Evolutionary conservation across 2,113 vertebrate genomes (phyloP).

Genomic region (Mellivora capensis): DNA sequence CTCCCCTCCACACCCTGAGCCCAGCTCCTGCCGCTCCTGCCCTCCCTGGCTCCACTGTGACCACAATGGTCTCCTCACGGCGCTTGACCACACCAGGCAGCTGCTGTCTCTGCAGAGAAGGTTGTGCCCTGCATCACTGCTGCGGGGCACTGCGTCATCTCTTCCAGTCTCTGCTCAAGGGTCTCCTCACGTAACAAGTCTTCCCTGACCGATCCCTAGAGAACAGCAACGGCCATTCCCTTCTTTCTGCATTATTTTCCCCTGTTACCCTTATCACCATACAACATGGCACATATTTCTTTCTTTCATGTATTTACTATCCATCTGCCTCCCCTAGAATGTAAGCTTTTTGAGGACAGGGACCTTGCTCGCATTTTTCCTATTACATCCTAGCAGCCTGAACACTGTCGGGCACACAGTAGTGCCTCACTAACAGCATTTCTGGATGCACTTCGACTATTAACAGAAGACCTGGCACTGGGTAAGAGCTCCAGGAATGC

Average conservation of each 20-base stretch:
- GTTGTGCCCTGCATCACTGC: background rate
- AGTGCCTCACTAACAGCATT: background rate
- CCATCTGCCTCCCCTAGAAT: background rate
- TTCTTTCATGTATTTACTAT: too few species aligned
- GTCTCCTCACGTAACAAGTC: too few species aligned
- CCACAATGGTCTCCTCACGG: rapidly evolving
- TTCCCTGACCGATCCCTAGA: background rate
- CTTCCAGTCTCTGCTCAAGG: background rate
- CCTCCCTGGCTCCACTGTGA: too few species aligned
- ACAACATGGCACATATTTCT: background rate
- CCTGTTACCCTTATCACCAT: background rate
- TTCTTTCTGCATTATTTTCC: too few species aligned
- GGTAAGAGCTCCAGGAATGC: background rate
- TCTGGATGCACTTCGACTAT: background rate
- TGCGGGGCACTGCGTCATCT: rapidly evolving
- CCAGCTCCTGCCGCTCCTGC: background rate
- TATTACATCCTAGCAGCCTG: rapidly evolving
- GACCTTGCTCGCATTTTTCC: background rate
- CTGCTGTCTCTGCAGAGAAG: background rate
- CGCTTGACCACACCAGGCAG: rapidly evolving
- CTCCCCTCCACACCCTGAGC: rapidly evolving
- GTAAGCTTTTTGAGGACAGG: background rate
- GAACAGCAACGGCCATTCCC: rapidly evolving
- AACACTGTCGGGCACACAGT: rapidly evolving
- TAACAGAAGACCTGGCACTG: background rate